phyloP scores from a whole-genome alignment of 2,797 vertebrate species.

The Muscicapa comitata region DNA sequence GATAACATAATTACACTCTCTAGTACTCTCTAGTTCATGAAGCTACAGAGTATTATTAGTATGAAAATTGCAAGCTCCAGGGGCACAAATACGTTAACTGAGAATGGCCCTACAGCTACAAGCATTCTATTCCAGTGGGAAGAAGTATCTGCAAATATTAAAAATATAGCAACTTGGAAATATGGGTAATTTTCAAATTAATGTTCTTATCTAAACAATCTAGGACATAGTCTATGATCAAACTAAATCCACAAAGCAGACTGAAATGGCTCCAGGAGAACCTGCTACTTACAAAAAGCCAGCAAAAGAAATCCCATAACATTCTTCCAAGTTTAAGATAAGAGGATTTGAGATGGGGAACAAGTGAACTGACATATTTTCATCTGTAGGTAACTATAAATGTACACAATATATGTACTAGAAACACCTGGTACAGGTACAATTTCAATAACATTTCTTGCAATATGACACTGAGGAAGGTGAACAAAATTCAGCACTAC shows the following conservation, averaged over 20 bases:
- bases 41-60: background rate
- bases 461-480: conserved; percentile 47
- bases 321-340: conserved; percentile 9
- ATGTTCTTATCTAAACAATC: conserved; percentile 1
- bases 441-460: conserved; percentile 57
- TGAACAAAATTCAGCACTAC: conserved; percentile 56
- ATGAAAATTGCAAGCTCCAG: background rate
- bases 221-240: background rate
- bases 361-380: background rate
- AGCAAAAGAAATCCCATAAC: conserved; percentile 30
- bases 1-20: background rate
- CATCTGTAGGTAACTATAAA: conserved; percentile 21
- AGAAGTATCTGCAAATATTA: conserved; percentile 1
- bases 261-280: conserved; percentile 32
- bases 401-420: conserved; percentile 52
- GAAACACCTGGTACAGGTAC: conserved; percentile 60
- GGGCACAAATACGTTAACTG: background rate
- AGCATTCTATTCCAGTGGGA: conserved; percentile 30
- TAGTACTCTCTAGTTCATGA: background rate
- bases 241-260: conserved; percentile 12
- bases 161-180: conserved; percentile 40
- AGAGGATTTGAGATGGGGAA: background rate
- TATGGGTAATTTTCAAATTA: background rate
- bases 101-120: background rate
- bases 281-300: conserved; percentile 45